Conservation (phyloP, 64 coral and sea anemone genomes). For the Porites lutea region DNA sequence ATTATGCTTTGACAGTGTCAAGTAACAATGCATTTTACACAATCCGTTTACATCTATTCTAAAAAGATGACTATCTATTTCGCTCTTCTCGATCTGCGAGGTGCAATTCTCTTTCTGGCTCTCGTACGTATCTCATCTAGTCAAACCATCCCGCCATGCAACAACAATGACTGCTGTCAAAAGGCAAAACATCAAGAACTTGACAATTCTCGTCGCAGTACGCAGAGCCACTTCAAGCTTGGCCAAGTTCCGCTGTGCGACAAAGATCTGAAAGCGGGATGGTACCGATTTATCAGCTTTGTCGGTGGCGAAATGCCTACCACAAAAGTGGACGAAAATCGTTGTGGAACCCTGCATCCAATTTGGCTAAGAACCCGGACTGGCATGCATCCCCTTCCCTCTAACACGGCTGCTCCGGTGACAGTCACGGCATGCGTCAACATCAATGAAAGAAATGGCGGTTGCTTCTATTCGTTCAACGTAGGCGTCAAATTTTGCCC, state of each 20-base stretch:
- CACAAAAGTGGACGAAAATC: background rate
- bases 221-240: background rate
- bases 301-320: slow-evolving; percentile 43
- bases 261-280: background rate
- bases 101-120: background rate
- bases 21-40: too few relatives aligned
- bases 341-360: slow-evolving; percentile 19
- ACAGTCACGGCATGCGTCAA: slow-evolving; percentile 8
- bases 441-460: background rate
- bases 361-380: slow-evolving; percentile 5
- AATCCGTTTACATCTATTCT: too few relatives aligned
- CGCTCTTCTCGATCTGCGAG: too few relatives aligned
- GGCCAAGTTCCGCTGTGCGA: slow-evolving; percentile 47
- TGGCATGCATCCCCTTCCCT: background rate
- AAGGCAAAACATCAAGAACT: background rate
- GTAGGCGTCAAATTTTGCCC: slow-evolving; percentile 11
- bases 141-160: background rate
- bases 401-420: background rate
- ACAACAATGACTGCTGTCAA: background rate
- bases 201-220: background rate
- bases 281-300: slow-evolving; percentile 67
- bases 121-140: background rate
- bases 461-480: background rate
- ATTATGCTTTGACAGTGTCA: too few relatives aligned
- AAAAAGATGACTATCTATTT: too few relatives aligned